phyloP scores from a whole-genome alignment of 2,113 vertebrate genomes.

The Columbina picui region DNA sequence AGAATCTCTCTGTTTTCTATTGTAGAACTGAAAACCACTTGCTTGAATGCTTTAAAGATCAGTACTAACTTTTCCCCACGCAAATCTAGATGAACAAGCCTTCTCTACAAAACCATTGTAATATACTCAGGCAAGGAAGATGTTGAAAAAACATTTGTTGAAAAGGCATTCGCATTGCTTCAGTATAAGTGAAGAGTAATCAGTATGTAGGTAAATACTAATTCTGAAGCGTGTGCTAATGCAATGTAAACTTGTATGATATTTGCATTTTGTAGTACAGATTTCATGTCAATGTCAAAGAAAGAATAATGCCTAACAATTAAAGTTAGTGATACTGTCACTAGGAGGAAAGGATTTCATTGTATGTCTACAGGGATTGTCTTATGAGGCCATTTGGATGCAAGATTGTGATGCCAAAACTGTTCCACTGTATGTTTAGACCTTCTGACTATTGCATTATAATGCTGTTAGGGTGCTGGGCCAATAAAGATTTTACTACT shows the following conservation, averaged over 20 bases:
- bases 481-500: slow-evolving; percentile 47
- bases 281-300: slow-evolving; percentile 50
- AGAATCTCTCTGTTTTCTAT: not conserved
- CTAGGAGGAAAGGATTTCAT: slow-evolving; percentile 51
- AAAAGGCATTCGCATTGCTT: not conserved
- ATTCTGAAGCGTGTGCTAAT: not conserved
- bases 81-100: not conserved
- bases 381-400: slow-evolving; percentile 69
- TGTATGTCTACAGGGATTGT: slow-evolving; percentile 54
- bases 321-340: slow-evolving; percentile 56
- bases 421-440: slow-evolving; percentile 46
- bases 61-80: not conserved
- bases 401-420: slow-evolving; percentile 55
- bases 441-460: slow-evolving; percentile 43
- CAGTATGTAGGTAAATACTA: not conserved
- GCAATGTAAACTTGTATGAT: not conserved
- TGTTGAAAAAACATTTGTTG: not conserved
- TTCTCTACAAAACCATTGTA: not conserved
- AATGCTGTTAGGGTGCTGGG: slow-evolving; percentile 32
- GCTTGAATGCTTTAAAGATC: not conserved
- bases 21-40: not conserved
- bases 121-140: not conserved
- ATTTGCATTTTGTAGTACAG: not conserved
- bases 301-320: slow-evolving; percentile 54
- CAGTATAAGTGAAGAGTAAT: not conserved